Conservation (phyloP, 2,113 vertebrate genomes). For the Gobiocypris rarus region DNA sequence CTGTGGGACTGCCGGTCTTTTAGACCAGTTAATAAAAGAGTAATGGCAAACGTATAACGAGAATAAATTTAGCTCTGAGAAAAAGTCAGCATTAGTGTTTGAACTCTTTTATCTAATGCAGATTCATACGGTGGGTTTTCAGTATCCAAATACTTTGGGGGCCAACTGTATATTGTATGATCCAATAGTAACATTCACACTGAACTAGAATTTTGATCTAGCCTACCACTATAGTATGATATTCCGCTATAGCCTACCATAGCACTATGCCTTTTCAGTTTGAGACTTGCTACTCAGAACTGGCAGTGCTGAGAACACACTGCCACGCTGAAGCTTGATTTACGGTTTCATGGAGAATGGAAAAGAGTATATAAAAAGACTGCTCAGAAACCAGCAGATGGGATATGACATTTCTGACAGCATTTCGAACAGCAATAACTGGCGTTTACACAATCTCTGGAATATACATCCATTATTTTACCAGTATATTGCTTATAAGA, state of each 20-base stretch:
- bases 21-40: not conserved
- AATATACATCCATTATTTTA: not conserved
- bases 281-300: not conserved
- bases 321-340: not conserved
- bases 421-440: not conserved
- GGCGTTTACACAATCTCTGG: not conserved
- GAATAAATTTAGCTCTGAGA: not conserved
- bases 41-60: not conserved
- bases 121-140: not conserved
- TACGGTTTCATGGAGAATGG: not conserved
- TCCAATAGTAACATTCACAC: not conserved
- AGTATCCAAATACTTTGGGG: not conserved
- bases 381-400: conserved; percentile 19
- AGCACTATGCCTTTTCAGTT: not conserved
- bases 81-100: not conserved
- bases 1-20: not conserved
- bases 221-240: not conserved
- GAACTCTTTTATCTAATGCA: not conserved
- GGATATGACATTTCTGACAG: conserved; percentile 15
- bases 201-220: not conserved
- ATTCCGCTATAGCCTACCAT: not conserved
- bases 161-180: no score
- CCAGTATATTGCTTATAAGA: not conserved
- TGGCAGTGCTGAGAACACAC: not conserved
- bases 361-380: conserved; percentile 7